phyloP scores from a whole-genome alignment of 2,888 invertebrate species.

The Macrosoma leucophasiata region DNA sequence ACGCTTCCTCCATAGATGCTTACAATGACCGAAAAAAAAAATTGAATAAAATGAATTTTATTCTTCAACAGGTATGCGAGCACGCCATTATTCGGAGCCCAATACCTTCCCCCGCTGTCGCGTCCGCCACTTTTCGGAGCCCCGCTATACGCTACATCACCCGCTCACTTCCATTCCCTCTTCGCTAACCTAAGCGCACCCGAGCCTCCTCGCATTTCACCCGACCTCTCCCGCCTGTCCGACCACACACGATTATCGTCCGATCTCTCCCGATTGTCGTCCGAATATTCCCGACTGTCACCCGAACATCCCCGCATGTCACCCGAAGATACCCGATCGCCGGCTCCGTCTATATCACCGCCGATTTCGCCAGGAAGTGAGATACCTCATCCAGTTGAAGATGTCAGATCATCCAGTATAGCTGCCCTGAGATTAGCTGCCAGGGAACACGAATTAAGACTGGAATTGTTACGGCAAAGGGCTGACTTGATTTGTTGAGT shows the following conservation, averaged over 20 bases:
- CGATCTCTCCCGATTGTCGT: no score
- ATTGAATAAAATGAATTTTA: conserved; percentile 7
- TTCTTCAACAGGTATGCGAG: conserved; percentile 55
- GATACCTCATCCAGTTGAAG: conserved; percentile 69
- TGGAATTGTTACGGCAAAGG: conserved; percentile 85
- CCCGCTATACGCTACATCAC: conserved; percentile 62
- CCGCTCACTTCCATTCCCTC: conserved; percentile 87
- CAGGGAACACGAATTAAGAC: conserved; percentile 89
- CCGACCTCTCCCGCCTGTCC: conserved; percentile 47
- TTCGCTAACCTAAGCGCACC: conserved; percentile 85
- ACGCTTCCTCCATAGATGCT: no score
- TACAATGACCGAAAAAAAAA: no score
- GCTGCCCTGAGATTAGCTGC: conserved; percentile 91
- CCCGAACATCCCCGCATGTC: conserved; percentile 30
- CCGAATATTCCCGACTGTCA: conserved; percentile 24
- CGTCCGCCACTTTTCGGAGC: conserved; percentile 60
- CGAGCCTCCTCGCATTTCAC: conserved; percentile 52
- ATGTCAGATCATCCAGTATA: conserved; percentile 90
- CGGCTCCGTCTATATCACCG: conserved; percentile 68
- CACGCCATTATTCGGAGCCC: conserved; percentile 57
- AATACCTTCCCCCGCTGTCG: conserved; percentile 57
- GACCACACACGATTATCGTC: no score
- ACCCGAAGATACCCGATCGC: conserved; percentile 46
- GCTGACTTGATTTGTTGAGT: conserved; percentile 65
- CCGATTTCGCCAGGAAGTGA: conserved; percentile 69